Conservation (phyloP, 2,113 vertebrate species). For the Puffinus mauretanicus region DNA sequence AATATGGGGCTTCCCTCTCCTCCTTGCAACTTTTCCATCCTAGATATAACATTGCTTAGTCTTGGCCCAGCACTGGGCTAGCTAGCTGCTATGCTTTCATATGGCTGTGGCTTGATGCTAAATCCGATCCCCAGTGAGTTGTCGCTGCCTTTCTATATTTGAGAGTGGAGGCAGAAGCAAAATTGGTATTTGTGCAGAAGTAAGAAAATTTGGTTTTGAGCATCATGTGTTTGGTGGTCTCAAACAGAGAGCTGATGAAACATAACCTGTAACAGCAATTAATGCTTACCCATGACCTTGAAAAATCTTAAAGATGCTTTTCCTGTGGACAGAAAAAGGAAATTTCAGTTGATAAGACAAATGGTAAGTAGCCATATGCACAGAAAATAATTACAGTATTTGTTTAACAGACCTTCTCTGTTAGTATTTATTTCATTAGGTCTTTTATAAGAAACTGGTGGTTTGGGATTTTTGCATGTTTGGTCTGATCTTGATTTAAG, state of each 20-base stretch:
- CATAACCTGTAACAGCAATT: neutral
- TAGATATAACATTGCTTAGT: rapidly evolving
- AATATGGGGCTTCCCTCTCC: neutral
- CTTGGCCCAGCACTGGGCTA: neutral
- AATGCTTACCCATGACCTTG: neutral
- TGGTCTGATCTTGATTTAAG: neutral
- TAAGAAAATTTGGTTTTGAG: neutral
- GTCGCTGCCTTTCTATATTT: neutral
- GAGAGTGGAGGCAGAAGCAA: neutral
- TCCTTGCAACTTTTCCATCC: neutral
- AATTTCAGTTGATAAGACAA: neutral
- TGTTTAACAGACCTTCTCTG: neutral
- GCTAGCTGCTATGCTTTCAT: neutral
- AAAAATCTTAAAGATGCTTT: neutral
- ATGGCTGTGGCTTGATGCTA: neutral
- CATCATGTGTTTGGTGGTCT: neutral
- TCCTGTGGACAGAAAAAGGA: neutral
- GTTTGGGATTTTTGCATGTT: neutral
- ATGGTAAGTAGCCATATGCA: neutral
- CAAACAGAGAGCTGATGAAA: neutral
- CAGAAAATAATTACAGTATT: neutral
- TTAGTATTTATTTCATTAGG: neutral
- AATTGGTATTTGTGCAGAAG: neutral
- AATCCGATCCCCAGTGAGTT: neutral
- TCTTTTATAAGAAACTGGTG: neutral